Base-by-base conservation (phyloP, 1,140 invertebrate genomes). In the Hermatobates lingyangjiaoensis region DNA sequence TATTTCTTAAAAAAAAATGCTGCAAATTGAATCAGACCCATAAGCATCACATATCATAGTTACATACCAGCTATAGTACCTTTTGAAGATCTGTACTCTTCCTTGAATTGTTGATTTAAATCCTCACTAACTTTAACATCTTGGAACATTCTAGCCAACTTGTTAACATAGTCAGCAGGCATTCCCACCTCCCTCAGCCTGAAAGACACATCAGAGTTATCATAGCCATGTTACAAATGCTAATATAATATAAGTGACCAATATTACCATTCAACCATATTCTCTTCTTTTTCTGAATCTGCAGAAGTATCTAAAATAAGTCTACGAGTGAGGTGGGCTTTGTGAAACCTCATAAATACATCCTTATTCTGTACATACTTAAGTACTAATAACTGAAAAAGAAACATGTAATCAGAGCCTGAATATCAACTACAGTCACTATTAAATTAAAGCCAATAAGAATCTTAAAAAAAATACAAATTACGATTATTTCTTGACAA, bases 291-390 rank as follows among this genome's bases (percentile, higher is more conserved):
- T 64, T 98, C 96, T 57, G 89, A 95, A 69, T 99, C 96, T 1
- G 93, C 92, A 59, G 92, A 96, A 15, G 88, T 90, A 60, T 96
- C 92, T 46, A 97, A 71, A 61, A 97, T 95, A 27, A 98, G 75
- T 59, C 96, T 75, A 58, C 96, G 71, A 24, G 94, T 98, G 57
- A 99, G 74, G 73, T 98, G 94, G 34, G 91, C 91, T 69, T 98
- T 98, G 68, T 99, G 92, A 69, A 95, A 98, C 54, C 93, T 74
- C 94, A 99, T 98, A 64, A 99, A 99, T 5, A 98, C 92, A 74
- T 99, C 95, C 67, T 98, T 98, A 66, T 98, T 98, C 65, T 93
- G 88, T 46, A 99, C 92, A 71, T 99, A 99, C 69, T 99, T 99
- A 44, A 99, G 71, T 39, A 98, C 91, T 61, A 98, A 69, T 50